phyloP scores from a whole-genome alignment of 1,140 invertebrate genomes.

The Lordiphosa collinella region DNA sequence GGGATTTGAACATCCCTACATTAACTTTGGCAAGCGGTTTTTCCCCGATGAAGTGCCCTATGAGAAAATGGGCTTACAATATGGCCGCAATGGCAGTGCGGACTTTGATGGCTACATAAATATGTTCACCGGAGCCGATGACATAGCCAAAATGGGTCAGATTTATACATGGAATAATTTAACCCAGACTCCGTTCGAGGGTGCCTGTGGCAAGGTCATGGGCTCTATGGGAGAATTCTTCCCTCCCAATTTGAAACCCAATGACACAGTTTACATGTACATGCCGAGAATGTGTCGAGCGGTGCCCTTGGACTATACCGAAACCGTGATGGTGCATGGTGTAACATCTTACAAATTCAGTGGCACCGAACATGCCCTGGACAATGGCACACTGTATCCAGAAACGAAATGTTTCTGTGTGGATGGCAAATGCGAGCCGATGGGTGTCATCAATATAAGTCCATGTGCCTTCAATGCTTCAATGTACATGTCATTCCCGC shows the following conservation, averaged over 20 bases:
- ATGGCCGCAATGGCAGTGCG: conserved; percentile 87
- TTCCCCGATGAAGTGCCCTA: conserved; percentile 80
- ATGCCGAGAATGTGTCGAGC: conserved; percentile 86
- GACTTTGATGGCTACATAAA: conserved; percentile 86
- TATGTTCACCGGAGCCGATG: conserved; percentile 84
- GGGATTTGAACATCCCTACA: conserved; percentile 86
- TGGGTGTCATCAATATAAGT: conserved; percentile 85
- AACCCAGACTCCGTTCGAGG: conserved; percentile 83
- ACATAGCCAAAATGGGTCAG: conserved; percentile 84
- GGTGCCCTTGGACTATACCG: conserved; percentile 82
- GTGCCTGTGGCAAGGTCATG: conserved; percentile 81
- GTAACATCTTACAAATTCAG: conserved; percentile 83
- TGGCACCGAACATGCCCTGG: conserved; percentile 81
- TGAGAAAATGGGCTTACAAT: conserved; percentile 89
- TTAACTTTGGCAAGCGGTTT: conserved; percentile 82
- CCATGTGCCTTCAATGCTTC: conserved; percentile 87
- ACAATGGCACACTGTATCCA: conserved; percentile 83
- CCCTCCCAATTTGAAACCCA: conserved; percentile 83
- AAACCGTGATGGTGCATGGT: conserved; percentile 81
- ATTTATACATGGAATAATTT: conserved; percentile 85
- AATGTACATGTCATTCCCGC: conserved; percentile 90
- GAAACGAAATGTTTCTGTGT: conserved; percentile 86
- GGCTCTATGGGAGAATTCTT: conserved; percentile 90
- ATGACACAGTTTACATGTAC: conserved; percentile 83
- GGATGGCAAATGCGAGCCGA: conserved; percentile 84